Conservation (phyloP, 2,888 invertebrate genomes). For the Cyclophora punctaria region DNA sequence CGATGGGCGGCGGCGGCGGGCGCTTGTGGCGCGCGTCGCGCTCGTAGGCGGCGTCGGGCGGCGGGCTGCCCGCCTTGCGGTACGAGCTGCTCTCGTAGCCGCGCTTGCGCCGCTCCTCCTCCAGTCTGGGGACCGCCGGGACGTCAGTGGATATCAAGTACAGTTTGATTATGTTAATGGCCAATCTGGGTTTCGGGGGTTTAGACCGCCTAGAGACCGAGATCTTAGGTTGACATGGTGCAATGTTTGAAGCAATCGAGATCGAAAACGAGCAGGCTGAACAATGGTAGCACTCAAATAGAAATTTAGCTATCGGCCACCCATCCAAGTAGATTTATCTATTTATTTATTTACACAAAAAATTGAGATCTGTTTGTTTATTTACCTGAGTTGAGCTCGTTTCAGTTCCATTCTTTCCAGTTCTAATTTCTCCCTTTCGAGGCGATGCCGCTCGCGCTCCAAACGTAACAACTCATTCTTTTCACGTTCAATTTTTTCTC, state of each 20-base stretch:
- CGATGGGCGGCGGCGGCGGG: constrained; percentile 48
- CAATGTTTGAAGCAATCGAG: no score
- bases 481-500: constrained; percentile 91
- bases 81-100: constrained; percentile 64
- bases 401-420: constrained; percentile 89
- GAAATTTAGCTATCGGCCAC: no score
- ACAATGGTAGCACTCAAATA: no score
- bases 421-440: constrained; percentile 83
- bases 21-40: constrained; percentile 60
- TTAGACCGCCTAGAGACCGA: no score
- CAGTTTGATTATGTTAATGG: no score
- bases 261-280: no score
- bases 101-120: constrained; percentile 77
- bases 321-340: no score
- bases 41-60: constrained; percentile 59
- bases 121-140: constrained; percentile 42
- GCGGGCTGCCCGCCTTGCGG: constrained; percentile 57
- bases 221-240: no score
- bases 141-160: no score
- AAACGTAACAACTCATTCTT: constrained; percentile 88
- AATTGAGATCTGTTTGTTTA: no score
- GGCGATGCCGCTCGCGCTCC: constrained; percentile 88
- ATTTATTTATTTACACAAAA: no score
- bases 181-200: no score
- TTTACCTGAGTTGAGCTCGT: constrained; percentile 82